phyloP scores from a whole-genome alignment of 2,113 vertebrate genomes.

The Geococcyx californianus region DNA sequence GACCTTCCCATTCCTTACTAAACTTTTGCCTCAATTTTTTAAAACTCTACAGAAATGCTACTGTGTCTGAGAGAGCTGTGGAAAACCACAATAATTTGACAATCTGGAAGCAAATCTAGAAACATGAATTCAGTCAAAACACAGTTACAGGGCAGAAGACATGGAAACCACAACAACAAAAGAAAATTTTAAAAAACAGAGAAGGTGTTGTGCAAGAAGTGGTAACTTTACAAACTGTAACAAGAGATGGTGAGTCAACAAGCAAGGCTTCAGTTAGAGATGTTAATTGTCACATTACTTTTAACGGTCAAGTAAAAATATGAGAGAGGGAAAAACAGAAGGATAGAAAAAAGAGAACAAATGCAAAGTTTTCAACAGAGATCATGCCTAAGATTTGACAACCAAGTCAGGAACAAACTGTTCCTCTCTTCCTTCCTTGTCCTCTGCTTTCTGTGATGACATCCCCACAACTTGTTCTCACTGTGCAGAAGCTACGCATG shows the following conservation, averaged over 20 bases:
- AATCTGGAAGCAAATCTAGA: not conserved
- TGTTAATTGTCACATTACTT: not conserved
- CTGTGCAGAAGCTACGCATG: not conserved
- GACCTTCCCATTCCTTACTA: not conserved
- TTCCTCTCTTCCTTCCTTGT: too few species aligned
- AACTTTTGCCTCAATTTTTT: not conserved
- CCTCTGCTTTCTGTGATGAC: not conserved
- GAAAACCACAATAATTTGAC: not conserved
- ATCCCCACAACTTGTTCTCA: not conserved
- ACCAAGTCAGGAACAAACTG: not conserved
- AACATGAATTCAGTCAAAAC: not conserved
- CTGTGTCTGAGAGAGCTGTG: not conserved
- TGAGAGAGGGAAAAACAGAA: not conserved
- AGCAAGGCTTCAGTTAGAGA: not conserved
- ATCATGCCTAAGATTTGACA: not conserved
- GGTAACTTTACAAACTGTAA: not conserved
- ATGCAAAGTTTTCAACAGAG: not conserved
- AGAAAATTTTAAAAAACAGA: not conserved
- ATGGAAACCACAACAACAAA: not conserved
- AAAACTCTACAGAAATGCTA: not conserved
- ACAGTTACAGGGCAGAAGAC: not conserved
- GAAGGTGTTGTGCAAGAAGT: not conserved
- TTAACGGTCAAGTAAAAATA: not conserved
- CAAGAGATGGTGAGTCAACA: not conserved
- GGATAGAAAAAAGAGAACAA: not conserved